Evolutionary conservation across 2,797 vertebrate species (phyloP), one percentile per base, ranked within the genome.

Genomic region (Paratrypauchen microcephalus): DNA sequence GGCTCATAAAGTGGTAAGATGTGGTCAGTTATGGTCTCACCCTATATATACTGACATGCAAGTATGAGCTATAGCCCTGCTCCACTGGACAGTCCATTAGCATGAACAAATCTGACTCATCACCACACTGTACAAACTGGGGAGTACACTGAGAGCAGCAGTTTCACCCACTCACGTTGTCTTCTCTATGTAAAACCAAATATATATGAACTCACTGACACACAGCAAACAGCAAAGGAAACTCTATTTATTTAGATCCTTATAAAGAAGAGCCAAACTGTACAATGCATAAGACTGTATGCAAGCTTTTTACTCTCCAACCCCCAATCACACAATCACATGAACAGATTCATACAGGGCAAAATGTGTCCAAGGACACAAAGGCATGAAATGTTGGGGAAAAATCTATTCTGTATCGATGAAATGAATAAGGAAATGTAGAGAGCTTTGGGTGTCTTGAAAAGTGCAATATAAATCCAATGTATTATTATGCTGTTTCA

Each of bases 71-170:
- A 73, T 24, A 82, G 75, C 66, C 70, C 62, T 66, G 69, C 84
- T 85, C 76, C 81, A 71, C 85, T 77, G 82, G 65, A 83, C 74
- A 66, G 80, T 47, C 79, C 69, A 84, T 85, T 79, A 82, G 79
- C 82, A 84, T 87, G 82, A 84, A 79, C 76, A 75, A 68, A 78
- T 39, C 67, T 86, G 86, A 89, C 79, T 87, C 86, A 87, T 71
- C 68, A 36, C 60, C 81, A 79, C 77, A 73, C 72, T 79, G 83
- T 80, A 78, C 74, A 72, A 83, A 70, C 75, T 64, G 61, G 73
- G 66, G 61, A 84, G 83, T 80, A 83, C 81, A 73, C 72, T 74
- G 80, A 81, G 75, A 86, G 75, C 32, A 77, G 71, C 60, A 72
- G 73, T 66, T 21, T 75, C 12, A 21, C 84, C 77, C 76, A 78